A percentile compares a stretch with the other conserved stretches of the same genome.
Conservation (phyloP, 2,888 invertebrate genomes). For the Falcaria lacertinaria region DNA sequence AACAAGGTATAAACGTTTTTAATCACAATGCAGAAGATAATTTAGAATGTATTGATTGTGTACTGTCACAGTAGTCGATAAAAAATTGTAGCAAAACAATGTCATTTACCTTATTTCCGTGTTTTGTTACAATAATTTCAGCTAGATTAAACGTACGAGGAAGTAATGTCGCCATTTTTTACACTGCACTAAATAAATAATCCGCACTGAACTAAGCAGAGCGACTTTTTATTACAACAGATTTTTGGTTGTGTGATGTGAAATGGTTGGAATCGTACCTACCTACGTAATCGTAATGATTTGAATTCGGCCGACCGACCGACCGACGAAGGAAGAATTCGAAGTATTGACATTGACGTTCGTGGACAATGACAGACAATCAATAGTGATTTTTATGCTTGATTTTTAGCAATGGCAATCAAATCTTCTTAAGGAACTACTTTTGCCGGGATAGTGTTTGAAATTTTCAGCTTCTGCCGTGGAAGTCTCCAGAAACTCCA, state of each 20-base stretch:
- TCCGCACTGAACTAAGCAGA: not conserved
- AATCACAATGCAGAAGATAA: not conserved
- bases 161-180: conserved; percentile 89
- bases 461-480: no score
- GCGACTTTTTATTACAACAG: not conserved
- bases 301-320: not conserved
- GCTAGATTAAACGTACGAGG: conserved; percentile 85
- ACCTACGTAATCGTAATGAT: no score
- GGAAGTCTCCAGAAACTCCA: no score
- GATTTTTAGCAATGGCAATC: no score
- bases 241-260: not conserved
- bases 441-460: no score
- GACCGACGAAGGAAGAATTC: no score
- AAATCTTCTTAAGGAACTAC: no score
- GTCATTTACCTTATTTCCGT: conserved; percentile 84
- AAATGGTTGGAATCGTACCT: not conserved
- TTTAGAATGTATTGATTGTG: not conserved
- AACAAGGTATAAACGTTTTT: no score
- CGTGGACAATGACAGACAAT: no score
- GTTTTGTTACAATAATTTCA: conserved; percentile 84
- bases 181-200: conserved; percentile 8
- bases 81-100: not conserved
- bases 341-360: no score
- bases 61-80: not conserved
- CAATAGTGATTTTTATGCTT: no score